Evolutionary conservation across 2,113 vertebrate species (phyloP), one percentile per base, ranked within the genome.

Genomic region (Etia nguti): DNA sequence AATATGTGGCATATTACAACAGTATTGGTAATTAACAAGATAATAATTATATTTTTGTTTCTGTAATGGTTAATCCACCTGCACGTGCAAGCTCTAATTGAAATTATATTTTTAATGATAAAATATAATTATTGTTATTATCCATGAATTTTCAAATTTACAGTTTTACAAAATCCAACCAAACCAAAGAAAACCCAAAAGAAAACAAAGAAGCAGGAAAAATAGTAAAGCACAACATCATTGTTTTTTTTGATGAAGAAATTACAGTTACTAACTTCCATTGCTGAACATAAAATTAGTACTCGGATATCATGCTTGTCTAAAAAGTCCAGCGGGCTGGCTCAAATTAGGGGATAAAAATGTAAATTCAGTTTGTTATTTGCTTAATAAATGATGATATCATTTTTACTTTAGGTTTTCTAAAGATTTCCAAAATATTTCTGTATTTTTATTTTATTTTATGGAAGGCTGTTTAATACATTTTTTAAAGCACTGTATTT

Each of bases 261-360:
- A 34, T 60, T 34, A 60, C 34, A 60, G 57, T 60, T 18, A 60
- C 29, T 60, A 20, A 34, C 57, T 60, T 60, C 6, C 57, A 60
- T 34, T 34, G 57, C 2, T 60, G 16, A 60, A 20, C 29, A 60
- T 10, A 20, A 20, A 62, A 34, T 62, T 62, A 60, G 29, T 34
- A 20, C 16, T 60, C 5, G 0, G 59, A 60, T 62, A 4, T 34
- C 9, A 11, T 11, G 31, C 10, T 62, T 62, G 31, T 62, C 0
- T 62, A 62, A 36, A 12, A 56, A 36, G 29, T 36, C 59, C 31
- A 62, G 18, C 6, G 3, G 10, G 2, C 31, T 62, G 1, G 31
- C 18, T 62, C 38, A 41, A 41, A 41, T 41, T 36, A 62, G 18
- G 31, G 59, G 59, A 62, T 12, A 2, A 4, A 62, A 62, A n/a